These are phyloP conservation scores for Rhingia campestris DNA, from an alignment of 2,888 invertebrate species.

Conservation along the genomic window DNA sequence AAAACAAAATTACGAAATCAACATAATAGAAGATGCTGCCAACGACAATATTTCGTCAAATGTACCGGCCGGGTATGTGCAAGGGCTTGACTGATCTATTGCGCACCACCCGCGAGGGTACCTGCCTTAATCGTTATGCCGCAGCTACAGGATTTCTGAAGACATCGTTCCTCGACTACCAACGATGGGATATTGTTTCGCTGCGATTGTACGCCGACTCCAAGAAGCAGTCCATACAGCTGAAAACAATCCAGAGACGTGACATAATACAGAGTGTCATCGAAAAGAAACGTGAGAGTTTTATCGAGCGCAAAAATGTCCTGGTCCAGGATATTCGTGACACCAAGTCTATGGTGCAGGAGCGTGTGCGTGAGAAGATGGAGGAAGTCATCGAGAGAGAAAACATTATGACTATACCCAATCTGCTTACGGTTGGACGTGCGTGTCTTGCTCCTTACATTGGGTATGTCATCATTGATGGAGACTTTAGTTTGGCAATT, in stretches of 20 bases:
- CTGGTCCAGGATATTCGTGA: conserved; percentile 88
- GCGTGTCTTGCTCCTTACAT: conserved; percentile 94
- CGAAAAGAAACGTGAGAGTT: conserved; percentile 85
- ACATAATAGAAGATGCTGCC: conserved; percentile 78
- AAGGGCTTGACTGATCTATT: conserved; percentile 79
- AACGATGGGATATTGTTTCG: conserved; percentile 81
- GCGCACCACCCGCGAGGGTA: conserved; percentile 76
- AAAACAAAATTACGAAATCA: not conserved
- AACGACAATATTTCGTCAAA: conserved; percentile 80
- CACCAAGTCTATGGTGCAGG: conserved; percentile 88
- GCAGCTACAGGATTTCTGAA: conserved; percentile 81
- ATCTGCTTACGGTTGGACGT: conserved; percentile 92
- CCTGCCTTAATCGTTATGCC: conserved; percentile 81
- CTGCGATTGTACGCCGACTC: conserved; percentile 80
- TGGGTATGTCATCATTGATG: conserved; percentile 93
- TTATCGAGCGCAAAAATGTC: conserved; percentile 86
- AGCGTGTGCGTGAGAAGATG: conserved; percentile 89
- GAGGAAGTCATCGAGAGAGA: conserved; percentile 87
- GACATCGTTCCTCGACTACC: conserved; percentile 80
- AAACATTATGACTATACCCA: conserved; percentile 96
- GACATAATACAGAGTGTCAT: conserved; percentile 85
- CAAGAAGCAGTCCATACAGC: conserved; percentile 80
- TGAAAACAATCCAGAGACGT: conserved; percentile 82
- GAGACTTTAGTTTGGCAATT: conserved; percentile 91
- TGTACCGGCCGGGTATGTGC: conserved; percentile 78